phyloP scores from a whole-genome alignment of 2,888 invertebrate genomes.

The Sarcophaga rosellei region DNA sequence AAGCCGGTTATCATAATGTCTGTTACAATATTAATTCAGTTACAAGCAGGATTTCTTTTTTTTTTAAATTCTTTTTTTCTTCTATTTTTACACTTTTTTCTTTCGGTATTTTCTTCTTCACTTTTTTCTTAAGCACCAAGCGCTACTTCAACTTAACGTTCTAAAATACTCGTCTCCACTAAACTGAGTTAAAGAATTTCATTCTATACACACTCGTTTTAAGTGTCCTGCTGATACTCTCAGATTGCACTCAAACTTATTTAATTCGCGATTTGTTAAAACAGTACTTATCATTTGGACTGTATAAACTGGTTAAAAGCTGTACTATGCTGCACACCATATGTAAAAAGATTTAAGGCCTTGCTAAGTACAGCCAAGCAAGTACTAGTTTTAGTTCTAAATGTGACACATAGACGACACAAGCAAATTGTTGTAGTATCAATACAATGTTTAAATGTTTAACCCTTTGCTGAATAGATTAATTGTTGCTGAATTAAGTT shows the following conservation, averaged over 20 bases:
- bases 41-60: not conserved
- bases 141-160: not conserved
- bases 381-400: not conserved
- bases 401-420: slow-evolving; percentile 1
- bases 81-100: not conserved
- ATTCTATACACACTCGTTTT: slow-evolving; percentile 23
- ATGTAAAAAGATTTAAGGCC: no score
- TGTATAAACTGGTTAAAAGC: no score
- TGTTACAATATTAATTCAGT: not conserved
- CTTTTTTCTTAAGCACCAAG: no score
- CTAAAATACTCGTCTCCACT: slow-evolving; percentile 41
- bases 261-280: no score
- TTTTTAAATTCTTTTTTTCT: not conserved
- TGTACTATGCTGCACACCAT: no score
- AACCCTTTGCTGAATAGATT: no score
- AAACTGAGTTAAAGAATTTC: slow-evolving; percentile 17
- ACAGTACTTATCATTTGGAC: no score
- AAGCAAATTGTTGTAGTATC: no score
- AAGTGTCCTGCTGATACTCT: slow-evolving; percentile 1
- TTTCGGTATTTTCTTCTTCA: not conserved
- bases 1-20: slow-evolving; percentile 51
- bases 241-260: slow-evolving; percentile 14
- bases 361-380: no score
- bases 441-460: no score
- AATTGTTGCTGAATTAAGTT: no score